Conservation (phyloP, 2,113 vertebrate species). For the Dascyllus trimaculatus region DNA sequence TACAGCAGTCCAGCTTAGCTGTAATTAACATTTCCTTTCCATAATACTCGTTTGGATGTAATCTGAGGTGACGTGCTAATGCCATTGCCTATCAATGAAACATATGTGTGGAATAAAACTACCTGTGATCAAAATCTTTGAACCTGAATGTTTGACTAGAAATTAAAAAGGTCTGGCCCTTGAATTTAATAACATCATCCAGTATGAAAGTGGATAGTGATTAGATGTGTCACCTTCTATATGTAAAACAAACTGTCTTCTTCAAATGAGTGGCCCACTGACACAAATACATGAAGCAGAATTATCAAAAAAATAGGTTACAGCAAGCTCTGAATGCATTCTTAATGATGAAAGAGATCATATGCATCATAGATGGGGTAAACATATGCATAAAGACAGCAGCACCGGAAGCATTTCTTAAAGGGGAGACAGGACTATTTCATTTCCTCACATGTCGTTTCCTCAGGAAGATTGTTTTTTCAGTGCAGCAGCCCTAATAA, state of each 20-base stretch:
- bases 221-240: constrained; percentile 2
- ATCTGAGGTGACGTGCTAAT: constrained; percentile 14
- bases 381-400: constrained; percentile 2
- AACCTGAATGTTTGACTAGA: constrained; percentile 31
- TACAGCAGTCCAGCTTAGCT: constrained; percentile 21
- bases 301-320: constrained; percentile 32
- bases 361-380: background rate
- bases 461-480: background rate
- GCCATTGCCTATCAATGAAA: background rate
- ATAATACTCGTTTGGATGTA: constrained; percentile 12
- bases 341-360: constrained; percentile 33
- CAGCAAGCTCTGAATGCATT: constrained; percentile 17
- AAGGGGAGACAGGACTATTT: background rate
- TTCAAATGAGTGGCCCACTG: constrained; percentile 49
- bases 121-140: constrained; percentile 21
- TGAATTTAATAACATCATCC: background rate
- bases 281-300: constrained; percentile 51
- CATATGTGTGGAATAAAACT: constrained; percentile 31
- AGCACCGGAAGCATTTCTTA: background rate
- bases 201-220: background rate
- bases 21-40: background rate
- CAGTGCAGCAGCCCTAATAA: background rate
- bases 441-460: background rate
- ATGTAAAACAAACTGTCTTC: constrained; percentile 19
- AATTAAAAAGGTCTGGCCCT: constrained; percentile 13